Percentiles rank a stretch among this genome's conserved stretches.
Evolutionary conservation across 2,113 vertebrate species (phyloP).

Genomic region (Silurus meridionalis): DNA sequence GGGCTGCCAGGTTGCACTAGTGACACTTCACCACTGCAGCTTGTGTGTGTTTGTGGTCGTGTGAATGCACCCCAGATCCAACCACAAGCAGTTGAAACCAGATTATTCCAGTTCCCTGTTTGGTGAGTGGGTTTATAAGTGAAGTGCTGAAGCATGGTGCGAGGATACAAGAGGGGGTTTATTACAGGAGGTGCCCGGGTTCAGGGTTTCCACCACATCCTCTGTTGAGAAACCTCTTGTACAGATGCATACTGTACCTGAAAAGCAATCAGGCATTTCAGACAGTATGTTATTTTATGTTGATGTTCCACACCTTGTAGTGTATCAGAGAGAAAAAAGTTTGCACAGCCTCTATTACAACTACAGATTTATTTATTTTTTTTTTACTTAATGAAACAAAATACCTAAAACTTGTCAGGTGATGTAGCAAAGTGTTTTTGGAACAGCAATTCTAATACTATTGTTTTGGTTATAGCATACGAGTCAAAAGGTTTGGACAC

Average conservation of each 20-base stretch:
- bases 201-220: slow-evolving; percentile 11
- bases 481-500: no score
- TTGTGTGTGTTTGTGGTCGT: slow-evolving; percentile 20
- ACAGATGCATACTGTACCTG: background rate
- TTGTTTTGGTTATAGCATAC: no score
- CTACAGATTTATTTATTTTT: no score
- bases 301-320: no score
- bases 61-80: background rate
- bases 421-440: no score
- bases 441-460: no score
- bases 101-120: slow-evolving; percentile 50
- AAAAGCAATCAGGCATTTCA: background rate
- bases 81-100: slow-evolving; percentile 47
- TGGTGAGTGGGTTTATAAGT: slow-evolving; percentile 37
- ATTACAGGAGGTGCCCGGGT: slow-evolving; percentile 5
- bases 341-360: no score
- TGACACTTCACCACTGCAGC: background rate
- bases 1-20: slow-evolving; percentile 7
- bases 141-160: slow-evolving; percentile 12
- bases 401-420: no score
- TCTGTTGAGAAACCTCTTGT: background rate
- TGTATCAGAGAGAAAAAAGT: no score
- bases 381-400: no score
- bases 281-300: background rate
- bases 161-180: background rate